A percentile compares a stretch with the other conserved stretches of the same genome.
Evolutionary conservation across 2,113 vertebrate species (phyloP).

Genomic region (Myotis brandtii): DNA sequence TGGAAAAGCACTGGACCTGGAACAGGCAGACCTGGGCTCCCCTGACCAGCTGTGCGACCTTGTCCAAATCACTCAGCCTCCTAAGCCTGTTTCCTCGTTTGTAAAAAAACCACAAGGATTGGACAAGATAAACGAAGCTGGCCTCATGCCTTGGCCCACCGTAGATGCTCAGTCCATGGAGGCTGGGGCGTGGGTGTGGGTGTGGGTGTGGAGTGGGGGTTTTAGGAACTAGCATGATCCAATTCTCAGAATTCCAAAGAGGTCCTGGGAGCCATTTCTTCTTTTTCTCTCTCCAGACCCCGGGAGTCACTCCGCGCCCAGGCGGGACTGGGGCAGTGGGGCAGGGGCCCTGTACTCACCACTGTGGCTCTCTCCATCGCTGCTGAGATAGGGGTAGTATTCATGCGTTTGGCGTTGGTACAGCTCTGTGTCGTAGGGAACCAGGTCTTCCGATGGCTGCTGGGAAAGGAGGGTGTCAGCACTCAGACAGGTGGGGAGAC

Average conservation of each 20-base stretch:
- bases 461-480: slow-evolving; percentile 80
- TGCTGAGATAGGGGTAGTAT: slow-evolving; percentile 94
- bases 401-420: slow-evolving; percentile 92
- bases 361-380: slow-evolving; percentile 94
- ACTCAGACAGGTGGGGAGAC: neutral
- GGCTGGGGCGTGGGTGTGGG: too few relatives aligned
- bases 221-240: neutral
- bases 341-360: slow-evolving; percentile 86
- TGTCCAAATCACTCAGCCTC: neutral
- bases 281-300: neutral
- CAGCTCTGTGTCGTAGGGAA: slow-evolving; percentile 93
- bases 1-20: neutral
- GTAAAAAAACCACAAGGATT: neutral
- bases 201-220: neutral
- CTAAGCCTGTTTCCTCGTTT: neutral
- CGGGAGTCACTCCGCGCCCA: accelerated
- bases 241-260: neutral
- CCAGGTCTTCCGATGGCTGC: slow-evolving; percentile 95
- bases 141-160: neutral
- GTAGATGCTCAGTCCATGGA: neutral
- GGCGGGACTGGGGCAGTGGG: neutral
- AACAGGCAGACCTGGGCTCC: neutral
- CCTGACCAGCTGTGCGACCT: neutral
- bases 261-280: neutral
- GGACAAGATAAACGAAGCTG: neutral